Base-by-base conservation (phyloP, 2,888 invertebrate species). In the Chouioia cunea region DNA sequence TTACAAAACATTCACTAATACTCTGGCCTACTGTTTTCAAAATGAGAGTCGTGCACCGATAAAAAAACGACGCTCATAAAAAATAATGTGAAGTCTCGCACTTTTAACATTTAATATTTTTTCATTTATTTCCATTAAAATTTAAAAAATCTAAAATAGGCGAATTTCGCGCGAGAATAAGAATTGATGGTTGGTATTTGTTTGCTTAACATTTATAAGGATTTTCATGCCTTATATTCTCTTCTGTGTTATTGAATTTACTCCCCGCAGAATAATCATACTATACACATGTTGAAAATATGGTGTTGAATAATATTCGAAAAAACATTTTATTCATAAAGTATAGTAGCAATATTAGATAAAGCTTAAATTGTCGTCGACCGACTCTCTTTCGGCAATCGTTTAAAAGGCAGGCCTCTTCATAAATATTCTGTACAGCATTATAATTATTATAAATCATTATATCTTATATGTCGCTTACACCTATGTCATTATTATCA, bases 381-480 rank as follows among this genome's bases (percentile, higher is more conserved):
- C 77, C 80, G 81, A 78, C 80, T 83, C 82, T 82, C 78, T 80
- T 76, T 74, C 73, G 65, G 65, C 54, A 71, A 65, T 76, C 73
- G 74, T 77, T 74, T 82, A 82, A 83, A 80, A 80, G 79, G 80
- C 81, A 80, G 79, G 79, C 81, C 79, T 79, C 77, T 79, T 83
- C 84, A 81, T 85, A 85, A 85, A 84, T 84, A 84, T 81, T 83
- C 85, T 85, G 85, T 85, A 85, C 85, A 85, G 81, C 79, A 78
- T 83, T 82, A 81, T 81, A 80, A 82, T 83, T 81, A 83, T 82
- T 83, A 83, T 82, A 83, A 84, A 84, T 83, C 80, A 81, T 70
- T 80, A 70, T 80, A 80, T 82, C 80, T 83, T 83, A 83, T 81
- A 81, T 84, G 82, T 71, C 69, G 64, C 83, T 83, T 84, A 83